Conservation (phyloP, 2,113 vertebrate species). For the Sula dactylatra region DNA sequence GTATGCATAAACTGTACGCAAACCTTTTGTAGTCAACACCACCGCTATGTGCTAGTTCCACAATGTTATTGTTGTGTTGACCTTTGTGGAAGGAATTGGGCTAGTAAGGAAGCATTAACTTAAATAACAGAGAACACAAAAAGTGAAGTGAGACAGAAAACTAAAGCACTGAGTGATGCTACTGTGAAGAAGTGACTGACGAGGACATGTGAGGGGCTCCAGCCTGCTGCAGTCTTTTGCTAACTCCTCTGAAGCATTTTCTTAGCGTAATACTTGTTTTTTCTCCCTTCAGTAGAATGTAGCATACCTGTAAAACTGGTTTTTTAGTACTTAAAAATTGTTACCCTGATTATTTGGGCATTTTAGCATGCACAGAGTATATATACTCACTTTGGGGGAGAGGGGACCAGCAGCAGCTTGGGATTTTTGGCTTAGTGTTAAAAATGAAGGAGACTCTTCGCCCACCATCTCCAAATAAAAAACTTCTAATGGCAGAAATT, state of each 20-base stretch:
- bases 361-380: neutral
- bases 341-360: neutral
- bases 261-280: neutral
- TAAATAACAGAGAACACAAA: neutral
- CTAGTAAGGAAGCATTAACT: neutral
- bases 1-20: accelerated
- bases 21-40: neutral
- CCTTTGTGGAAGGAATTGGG: neutral
- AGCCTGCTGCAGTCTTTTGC: neutral
- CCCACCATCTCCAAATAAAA: neutral
- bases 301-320: neutral
- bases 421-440: neutral
- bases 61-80: neutral
- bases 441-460: neutral
- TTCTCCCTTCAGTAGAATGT: neutral
- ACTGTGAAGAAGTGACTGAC: neutral
- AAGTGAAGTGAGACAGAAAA: neutral
- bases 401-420: neutral
- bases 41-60: neutral
- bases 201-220: neutral
- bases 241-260: neutral
- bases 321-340: neutral
- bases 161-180: neutral
- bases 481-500: neutral
- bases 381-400: neutral